A percentile compares a stretch with the other conserved stretches of the same genome.
Evolutionary conservation across 1,140 invertebrate species (phyloP).

Genomic region (Bilobella aurantiaca): DNA sequence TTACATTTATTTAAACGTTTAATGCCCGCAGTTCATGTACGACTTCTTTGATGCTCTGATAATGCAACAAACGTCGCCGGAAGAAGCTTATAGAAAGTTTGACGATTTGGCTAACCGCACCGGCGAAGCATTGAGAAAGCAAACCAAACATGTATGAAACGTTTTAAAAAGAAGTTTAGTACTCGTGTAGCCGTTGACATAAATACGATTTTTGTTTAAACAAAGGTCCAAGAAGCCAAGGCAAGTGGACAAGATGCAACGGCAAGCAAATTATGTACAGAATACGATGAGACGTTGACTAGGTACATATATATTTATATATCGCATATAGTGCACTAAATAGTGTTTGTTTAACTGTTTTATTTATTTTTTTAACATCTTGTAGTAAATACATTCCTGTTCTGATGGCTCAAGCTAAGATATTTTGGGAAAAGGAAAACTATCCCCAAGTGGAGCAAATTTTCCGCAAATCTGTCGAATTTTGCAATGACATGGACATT

Average conservation of each 20-base stretch:
- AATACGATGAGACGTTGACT: slow-evolving; percentile 33
- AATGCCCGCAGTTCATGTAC: slow-evolving; percentile 60
- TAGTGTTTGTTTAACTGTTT: slow-evolving; percentile 21
- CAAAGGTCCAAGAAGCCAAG: slow-evolving; percentile 21
- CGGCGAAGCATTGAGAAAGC: slow-evolving; percentile 78
- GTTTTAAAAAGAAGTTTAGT: too few species aligned
- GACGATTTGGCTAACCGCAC: slow-evolving; percentile 88
- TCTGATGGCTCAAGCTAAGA: slow-evolving; percentile 97
- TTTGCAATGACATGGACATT: slow-evolving; percentile 91
- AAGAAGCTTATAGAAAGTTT: slow-evolving; percentile 93
- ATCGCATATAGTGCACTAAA: not conserved
- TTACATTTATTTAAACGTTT: too few species aligned
- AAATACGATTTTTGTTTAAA: not conserved
- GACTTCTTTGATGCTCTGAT: slow-evolving; percentile 90
- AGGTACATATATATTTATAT: slow-evolving; percentile 23
- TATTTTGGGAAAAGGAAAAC: slow-evolving; percentile 96
- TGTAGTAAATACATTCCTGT: slow-evolving; percentile 67
- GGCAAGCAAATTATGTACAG: slow-evolving; percentile 31
- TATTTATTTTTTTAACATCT: slow-evolving; percentile 17
- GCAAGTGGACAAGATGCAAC: slow-evolving; percentile 28
- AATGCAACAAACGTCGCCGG: slow-evolving; percentile 91
- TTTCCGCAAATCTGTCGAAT: slow-evolving; percentile 91
- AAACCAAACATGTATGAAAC: slow-evolving; percentile 73
- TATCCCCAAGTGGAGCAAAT: slow-evolving; percentile 90
- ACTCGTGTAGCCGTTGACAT: not conserved